Evolutionary conservation across 2,888 invertebrate species (phyloP).

Genomic region (Xestia rhomboidea): DNA sequence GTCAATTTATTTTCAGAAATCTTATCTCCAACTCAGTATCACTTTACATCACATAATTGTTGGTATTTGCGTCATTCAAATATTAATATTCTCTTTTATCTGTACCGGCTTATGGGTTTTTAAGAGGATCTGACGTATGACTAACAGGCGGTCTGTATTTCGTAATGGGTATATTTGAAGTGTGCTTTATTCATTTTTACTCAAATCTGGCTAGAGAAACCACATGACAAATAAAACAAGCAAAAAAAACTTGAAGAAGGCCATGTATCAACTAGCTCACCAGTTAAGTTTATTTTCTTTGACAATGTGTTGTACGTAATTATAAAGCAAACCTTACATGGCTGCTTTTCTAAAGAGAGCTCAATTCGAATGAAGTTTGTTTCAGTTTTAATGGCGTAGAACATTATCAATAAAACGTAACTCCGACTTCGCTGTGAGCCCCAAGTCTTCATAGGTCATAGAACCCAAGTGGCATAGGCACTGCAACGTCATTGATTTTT

Average conservation of each 20-base stretch:
- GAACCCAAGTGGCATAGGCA: background rate
- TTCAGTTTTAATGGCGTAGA: background rate
- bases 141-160: background rate
- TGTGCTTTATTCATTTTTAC: background rate
- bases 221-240: too few species aligned
- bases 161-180: background rate
- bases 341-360: background rate
- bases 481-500: background rate
- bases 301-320: background rate
- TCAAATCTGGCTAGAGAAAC: too few species aligned
- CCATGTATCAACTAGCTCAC: too few species aligned
- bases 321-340: background rate
- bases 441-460: background rate
- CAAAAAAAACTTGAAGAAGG: too few species aligned
- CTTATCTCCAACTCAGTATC: constrained; percentile 48
- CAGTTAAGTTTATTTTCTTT: background rate
- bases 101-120: constrained; percentile 28
- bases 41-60: constrained; percentile 30
- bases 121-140: constrained; percentile 2
- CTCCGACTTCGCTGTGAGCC: background rate
- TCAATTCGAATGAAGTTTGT: background rate
- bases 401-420: background rate
- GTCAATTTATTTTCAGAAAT: constrained; percentile 20
- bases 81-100: constrained; percentile 58
- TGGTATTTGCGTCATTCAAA: constrained; percentile 56